Evolutionary conservation across 2,888 invertebrate species (phyloP).

Genomic region (Latrodectus hesperus): DNA sequence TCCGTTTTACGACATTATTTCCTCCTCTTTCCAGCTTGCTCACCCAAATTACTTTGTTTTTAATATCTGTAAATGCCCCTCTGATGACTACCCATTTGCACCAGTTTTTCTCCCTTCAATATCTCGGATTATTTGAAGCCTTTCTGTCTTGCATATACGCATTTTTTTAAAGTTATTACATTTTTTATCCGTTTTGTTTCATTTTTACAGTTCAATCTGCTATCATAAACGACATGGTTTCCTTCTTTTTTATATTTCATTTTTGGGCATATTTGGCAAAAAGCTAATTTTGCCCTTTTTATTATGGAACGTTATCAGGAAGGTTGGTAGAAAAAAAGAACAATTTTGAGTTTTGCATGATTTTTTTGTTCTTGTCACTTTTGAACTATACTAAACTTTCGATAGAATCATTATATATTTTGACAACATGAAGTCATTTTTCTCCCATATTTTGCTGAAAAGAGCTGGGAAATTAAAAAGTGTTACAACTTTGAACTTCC

Average conservation of each 20-base stretch:
- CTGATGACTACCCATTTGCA: constrained; percentile 63
- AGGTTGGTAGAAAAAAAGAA: background rate
- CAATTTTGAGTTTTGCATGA: no score
- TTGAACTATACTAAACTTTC: no score
- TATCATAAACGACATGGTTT: constrained; percentile 47
- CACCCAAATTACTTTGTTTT: constrained; percentile 68
- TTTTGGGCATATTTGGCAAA: constrained; percentile 26
- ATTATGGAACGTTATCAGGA: constrained; percentile 47
- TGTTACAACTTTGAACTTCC: no score
- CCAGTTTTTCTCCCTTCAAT: constrained; percentile 13
- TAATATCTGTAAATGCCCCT: constrained; percentile 66
- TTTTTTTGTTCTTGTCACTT: no score
- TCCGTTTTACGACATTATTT: constrained; percentile 67
- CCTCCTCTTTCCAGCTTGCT: constrained; percentile 53
- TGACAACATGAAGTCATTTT: no score
- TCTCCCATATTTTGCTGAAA: no score
- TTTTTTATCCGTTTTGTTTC: constrained; percentile 24
- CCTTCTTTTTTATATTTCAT: constrained; percentile 6
- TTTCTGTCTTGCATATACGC: constrained; percentile 1
- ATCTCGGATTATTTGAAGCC: constrained; percentile 13
- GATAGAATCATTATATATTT: no score
- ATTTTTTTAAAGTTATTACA: background rate
- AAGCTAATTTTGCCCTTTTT: constrained; percentile 56
- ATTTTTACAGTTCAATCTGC: constrained; percentile 59
- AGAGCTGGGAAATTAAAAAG: no score